Evolutionary conservation across 2,113 vertebrate species (phyloP), one percentile per base, ranked within the genome.

Genomic region (Albula glossodonta): DNA sequence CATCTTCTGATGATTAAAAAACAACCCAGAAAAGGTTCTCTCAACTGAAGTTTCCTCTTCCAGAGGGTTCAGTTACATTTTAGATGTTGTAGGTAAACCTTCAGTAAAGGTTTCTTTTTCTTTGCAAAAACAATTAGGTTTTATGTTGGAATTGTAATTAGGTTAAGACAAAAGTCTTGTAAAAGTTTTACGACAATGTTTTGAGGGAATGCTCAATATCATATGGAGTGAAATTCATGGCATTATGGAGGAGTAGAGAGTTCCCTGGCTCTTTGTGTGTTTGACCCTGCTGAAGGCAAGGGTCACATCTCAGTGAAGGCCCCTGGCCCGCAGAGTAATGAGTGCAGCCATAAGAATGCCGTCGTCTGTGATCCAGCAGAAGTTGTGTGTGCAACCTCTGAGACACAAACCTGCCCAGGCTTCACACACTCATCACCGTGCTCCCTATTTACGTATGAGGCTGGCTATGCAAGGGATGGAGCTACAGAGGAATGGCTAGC

Each of bases 1-100:
- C 78, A 15, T 63, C 52, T 17, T 85, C n/a, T 80, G 60, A 80
- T 84, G 66, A 51, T 31, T 63, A 74, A 74, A 74, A 63, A 74
- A 56, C 6, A 74, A 31, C 2, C 22, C n/a, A 7, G 22, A 9
- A 74, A 31, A 74, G 31, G n/a, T 5, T 41, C 70, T 74, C 31
- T 74, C 70, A 5, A n/a, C n/a, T 31, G 4, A 9, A 74, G 2
- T 5, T 74, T 11, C 70, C 70, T 31, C n/a, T 74, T 66, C 9
- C 60, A 11, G 2, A 74, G 31, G 70, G 22, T 74, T 74, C 8
- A 2, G 22, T 8, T 74, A n/a, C 31, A 74, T 25, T 2, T 22
- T 25, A 31, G n/a, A 31, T 9, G n/a, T 74, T 74, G 19, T 10
- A 2, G 2, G 31, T 15, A 66, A 66, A 66, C 22, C 3, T 66